These are phyloP conservation scores for Acrocephalus arundinaceus DNA, from an alignment of 2,113 vertebrate genomes.

Conservation along the genomic window DNA sequence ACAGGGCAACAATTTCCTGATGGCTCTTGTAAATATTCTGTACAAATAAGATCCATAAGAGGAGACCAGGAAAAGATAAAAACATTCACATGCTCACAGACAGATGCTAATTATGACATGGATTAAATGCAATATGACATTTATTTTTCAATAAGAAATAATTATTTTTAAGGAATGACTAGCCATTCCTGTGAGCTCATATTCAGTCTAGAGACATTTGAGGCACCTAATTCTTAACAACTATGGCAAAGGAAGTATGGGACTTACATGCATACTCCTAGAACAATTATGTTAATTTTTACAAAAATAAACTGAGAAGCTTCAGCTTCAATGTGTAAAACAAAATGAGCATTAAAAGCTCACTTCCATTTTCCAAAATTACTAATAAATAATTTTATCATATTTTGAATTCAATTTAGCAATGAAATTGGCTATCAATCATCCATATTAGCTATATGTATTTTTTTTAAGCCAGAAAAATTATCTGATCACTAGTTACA, in stretches of 20 bases:
- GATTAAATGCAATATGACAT: not conserved
- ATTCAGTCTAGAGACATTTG: not conserved
- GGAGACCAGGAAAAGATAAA: not conserved
- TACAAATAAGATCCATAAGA: not conserved
- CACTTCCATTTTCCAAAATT: not conserved
- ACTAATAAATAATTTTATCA: not conserved
- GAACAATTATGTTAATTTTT: not conserved
- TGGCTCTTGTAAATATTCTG: not conserved
- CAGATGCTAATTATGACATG: not conserved
- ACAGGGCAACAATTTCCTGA: not conserved
- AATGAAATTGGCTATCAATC: not conserved
- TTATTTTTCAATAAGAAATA: not conserved
- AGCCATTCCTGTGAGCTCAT: not conserved
- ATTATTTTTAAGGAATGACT: not conserved
- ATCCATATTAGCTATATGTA: not conserved
- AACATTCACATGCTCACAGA: not conserved
- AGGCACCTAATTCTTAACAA: not conserved
- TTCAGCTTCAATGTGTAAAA: not conserved
- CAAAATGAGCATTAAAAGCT: not conserved
- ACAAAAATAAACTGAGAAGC: not conserved
- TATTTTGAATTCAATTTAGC: not conserved
- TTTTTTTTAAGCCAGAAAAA: not conserved
- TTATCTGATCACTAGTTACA: not conserved
- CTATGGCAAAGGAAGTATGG: not conserved
- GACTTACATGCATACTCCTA: not conserved